These are phyloP conservation scores for Bombyx mandarina DNA, from an alignment of 1,140 invertebrate species.

Conservation along the genomic window DNA sequence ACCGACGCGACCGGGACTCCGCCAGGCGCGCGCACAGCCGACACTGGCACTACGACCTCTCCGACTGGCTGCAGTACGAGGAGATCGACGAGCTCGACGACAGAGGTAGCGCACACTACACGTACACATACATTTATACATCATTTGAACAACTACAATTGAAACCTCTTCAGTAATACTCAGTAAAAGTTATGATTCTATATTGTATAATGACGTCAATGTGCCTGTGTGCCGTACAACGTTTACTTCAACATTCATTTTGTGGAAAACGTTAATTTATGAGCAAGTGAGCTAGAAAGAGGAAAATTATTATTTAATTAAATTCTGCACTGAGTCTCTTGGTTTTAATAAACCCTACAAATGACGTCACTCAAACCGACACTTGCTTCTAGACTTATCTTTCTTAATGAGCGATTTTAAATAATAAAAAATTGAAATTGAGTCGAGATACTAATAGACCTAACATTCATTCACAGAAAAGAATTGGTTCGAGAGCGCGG, in stretches of 20 bases:
- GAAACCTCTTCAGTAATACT: neutral
- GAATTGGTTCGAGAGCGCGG: constrained; percentile 87
- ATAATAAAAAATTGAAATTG: neutral
- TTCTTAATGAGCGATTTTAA: neutral
- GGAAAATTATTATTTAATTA: too few species aligned
- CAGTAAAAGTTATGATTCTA: too few species aligned
- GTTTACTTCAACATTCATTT: too few species aligned
- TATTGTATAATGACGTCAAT: too few species aligned
- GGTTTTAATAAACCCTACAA: neutral
- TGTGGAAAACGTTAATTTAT: too few species aligned
- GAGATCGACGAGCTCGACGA: constrained; percentile 95
- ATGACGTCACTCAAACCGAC: neutral
- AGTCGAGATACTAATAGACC: neutral
- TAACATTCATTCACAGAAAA: constrained; percentile 73
- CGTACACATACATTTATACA: too few species aligned
- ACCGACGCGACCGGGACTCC: constrained; percentile 88
- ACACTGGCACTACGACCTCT: constrained; percentile 90
- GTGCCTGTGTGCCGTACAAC: too few species aligned
- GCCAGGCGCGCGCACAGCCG: constrained; percentile 85
- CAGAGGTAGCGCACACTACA: constrained; percentile 76
- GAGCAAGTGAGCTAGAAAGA: too few species aligned
- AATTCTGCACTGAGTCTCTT: too few species aligned
- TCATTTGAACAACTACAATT: too few species aligned
- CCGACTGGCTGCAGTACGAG: constrained; percentile 95
- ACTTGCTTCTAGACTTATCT: neutral